phyloP scores from a whole-genome alignment of 2,113 vertebrate genomes.

The Lepus europaeus region DNA sequence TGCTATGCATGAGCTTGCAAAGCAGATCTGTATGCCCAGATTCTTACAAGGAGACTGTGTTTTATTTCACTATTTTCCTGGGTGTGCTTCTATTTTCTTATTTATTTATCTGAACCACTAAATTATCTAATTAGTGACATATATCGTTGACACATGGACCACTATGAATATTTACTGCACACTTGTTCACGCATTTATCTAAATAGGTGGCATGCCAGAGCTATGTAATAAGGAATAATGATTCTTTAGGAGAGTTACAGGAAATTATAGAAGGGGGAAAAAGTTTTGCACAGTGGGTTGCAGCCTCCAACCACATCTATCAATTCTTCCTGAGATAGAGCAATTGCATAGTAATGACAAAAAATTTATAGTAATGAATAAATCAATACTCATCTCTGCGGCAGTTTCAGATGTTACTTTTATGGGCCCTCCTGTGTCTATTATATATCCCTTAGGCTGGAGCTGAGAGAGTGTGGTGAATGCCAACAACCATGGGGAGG shows the following conservation, averaged over 20 bases:
- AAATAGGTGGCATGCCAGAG: conserved; percentile 91
- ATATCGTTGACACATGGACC: conserved; percentile 90
- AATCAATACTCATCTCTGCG: conserved; percentile 88
- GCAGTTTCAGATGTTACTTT: conserved; percentile 89
- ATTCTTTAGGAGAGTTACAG: conserved; percentile 89
- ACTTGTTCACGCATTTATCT: conserved; percentile 91
- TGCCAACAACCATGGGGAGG: conserved; percentile 84
- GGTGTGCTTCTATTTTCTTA: conserved; percentile 85
- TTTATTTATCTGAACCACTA: conserved; percentile 91
- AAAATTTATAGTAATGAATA: conserved; percentile 91
- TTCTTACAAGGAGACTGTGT: conserved; percentile 57
- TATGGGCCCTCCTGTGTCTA: conserved; percentile 88
- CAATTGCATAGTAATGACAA: conserved; percentile 90
- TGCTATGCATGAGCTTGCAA: not conserved
- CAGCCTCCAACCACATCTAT: conserved; percentile 86
- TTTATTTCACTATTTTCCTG: conserved; percentile 78
- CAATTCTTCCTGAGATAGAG: conserved; percentile 87
- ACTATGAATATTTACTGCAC: conserved; percentile 92
- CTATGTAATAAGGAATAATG: conserved; percentile 92
- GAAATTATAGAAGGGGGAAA: conserved; percentile 87
- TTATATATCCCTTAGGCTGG: conserved; percentile 85
- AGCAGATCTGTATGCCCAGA: conserved; percentile 29
- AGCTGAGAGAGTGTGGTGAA: conserved; percentile 85
- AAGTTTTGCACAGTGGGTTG: conserved; percentile 86
- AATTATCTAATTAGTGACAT: conserved; percentile 93